phyloP scores from a whole-genome alignment of 2,113 vertebrate species.

The Neomonachus schauinslandi region DNA sequence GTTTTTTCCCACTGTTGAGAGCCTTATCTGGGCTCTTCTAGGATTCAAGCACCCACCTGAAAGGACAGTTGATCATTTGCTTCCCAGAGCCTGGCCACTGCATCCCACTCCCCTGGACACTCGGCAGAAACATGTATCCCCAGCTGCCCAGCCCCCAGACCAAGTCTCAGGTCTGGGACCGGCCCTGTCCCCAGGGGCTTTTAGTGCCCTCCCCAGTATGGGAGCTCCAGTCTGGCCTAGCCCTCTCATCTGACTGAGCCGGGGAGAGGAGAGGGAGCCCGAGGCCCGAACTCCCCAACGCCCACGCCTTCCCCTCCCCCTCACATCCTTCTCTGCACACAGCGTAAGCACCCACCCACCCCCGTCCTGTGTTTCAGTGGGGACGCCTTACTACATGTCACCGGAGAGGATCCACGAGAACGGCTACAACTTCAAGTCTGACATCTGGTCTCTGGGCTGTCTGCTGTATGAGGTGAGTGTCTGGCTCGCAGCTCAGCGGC shows the following conservation, averaged over 20 bases:
- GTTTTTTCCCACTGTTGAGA: background rate
- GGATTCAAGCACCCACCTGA: background rate
- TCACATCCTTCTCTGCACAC: fast-evolving
- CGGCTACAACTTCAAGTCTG: constrained; percentile 99
- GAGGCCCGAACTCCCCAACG: background rate
- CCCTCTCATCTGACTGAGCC: fast-evolving
- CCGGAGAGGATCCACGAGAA: constrained; percentile 99
- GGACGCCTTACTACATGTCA: constrained; percentile 99
- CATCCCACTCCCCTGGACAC: background rate
- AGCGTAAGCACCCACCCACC: background rate
- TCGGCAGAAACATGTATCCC: background rate
- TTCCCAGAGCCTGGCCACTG: background rate
- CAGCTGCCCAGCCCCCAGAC: background rate
- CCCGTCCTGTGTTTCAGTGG: constrained; percentile 90
- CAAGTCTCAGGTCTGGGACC: background rate
- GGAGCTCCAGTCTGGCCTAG: background rate
- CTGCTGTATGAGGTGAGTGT: constrained; percentile 96
- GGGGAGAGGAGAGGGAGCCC: background rate
- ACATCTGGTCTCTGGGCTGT: constrained; percentile 99
- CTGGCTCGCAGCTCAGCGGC: fast-evolving
- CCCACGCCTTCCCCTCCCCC: fast-evolving
- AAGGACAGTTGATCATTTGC: background rate
- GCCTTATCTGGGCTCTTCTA: background rate
- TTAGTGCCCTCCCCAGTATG: fast-evolving
- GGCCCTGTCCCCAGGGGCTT: background rate